Conservation (phyloP, 1,140 invertebrate species). For the Trichonephila clavipes region DNA sequence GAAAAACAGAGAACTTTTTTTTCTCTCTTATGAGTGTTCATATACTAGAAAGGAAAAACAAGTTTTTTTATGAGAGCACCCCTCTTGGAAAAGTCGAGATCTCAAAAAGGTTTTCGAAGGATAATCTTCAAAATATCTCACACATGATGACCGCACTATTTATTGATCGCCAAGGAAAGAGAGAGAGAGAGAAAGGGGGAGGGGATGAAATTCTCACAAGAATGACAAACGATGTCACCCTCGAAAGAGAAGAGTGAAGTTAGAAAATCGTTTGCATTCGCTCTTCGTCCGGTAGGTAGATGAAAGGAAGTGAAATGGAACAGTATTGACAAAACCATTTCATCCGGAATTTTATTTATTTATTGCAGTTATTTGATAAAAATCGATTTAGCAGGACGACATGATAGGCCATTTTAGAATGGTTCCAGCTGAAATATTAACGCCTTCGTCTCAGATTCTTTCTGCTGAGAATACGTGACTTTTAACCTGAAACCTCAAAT, state of each 20-base stretch:
- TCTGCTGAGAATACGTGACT: neutral
- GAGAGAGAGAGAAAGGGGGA: neutral
- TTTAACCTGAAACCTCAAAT: neutral
- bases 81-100: neutral
- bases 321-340: slow-evolving; percentile 60
- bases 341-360: slow-evolving; percentile 53
- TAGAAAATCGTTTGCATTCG: slow-evolving; percentile 66
- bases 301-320: neutral
- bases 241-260: slow-evolving; percentile 21
- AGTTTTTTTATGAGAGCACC: neutral
- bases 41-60: neutral
- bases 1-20: neutral
- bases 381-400: slow-evolving; percentile 19
- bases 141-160: neutral
- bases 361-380: slow-evolving; percentile 44
- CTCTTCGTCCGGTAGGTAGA: slow-evolving; percentile 5
- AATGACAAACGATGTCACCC: slow-evolving; percentile 56
- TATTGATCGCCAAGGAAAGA: neutral
- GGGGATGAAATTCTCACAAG: slow-evolving; percentile 13
- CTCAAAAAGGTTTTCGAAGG: neutral
- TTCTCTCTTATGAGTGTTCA: neutral
- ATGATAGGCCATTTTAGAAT: neutral
- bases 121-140: neutral
- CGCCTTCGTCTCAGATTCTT: neutral
- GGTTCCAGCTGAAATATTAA: neutral